Conservation (phyloP, 2,888 invertebrate genomes). For the Andrena minutula region DNA sequence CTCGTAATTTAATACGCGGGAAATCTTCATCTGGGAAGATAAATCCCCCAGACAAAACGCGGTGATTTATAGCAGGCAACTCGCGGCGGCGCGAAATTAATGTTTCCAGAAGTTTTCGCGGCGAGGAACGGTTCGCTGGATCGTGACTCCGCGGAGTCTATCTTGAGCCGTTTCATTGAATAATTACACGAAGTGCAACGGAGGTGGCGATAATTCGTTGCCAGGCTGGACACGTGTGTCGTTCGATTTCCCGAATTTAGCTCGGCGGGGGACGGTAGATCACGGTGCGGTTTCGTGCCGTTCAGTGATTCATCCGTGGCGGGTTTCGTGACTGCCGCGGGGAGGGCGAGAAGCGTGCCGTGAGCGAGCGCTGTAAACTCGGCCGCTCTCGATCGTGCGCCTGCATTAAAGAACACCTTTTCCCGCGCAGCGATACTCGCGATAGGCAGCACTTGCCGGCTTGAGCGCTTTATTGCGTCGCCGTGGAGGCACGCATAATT, state of each 20-base stretch:
- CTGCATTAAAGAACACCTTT: slow-evolving; percentile 70
- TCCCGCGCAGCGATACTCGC: slow-evolving; percentile 33
- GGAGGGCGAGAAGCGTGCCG: slow-evolving; percentile 67
- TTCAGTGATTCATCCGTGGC: slow-evolving; percentile 75
- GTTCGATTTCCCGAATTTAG: slow-evolving; percentile 46
- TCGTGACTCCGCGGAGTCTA: slow-evolving; percentile 42
- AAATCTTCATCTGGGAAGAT: slow-evolving; percentile 15
- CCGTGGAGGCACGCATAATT: slow-evolving; percentile 61
- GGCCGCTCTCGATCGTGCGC: slow-evolving; percentile 68
- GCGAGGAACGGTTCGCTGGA: background rate
- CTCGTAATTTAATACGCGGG: slow-evolving; percentile 26
- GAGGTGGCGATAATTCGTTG: slow-evolving; percentile 60
- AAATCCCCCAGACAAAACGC: slow-evolving; percentile 12
- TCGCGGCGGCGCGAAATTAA: slow-evolving; percentile 14
- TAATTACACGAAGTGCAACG: slow-evolving; percentile 31
- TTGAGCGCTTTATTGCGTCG: slow-evolving; percentile 68
- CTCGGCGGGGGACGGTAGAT: slow-evolving; percentile 13
- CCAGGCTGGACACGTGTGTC: slow-evolving; percentile 43
- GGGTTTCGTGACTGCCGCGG: slow-evolving; percentile 76
- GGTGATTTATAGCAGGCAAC: slow-evolving; percentile 7
- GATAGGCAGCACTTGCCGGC: slow-evolving; percentile 33
- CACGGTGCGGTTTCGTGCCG: slow-evolving; percentile 69
- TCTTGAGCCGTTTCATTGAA: slow-evolving; percentile 47
- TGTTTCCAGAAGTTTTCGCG: slow-evolving; percentile 29
- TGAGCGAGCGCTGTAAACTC: slow-evolving; percentile 75